Percentiles rank a stretch among this genome's conserved stretches.
These are phyloP conservation scores for Nomada goodeniana DNA, from an alignment of 2,888 invertebrate genomes.

Conservation along the genomic window DNA sequence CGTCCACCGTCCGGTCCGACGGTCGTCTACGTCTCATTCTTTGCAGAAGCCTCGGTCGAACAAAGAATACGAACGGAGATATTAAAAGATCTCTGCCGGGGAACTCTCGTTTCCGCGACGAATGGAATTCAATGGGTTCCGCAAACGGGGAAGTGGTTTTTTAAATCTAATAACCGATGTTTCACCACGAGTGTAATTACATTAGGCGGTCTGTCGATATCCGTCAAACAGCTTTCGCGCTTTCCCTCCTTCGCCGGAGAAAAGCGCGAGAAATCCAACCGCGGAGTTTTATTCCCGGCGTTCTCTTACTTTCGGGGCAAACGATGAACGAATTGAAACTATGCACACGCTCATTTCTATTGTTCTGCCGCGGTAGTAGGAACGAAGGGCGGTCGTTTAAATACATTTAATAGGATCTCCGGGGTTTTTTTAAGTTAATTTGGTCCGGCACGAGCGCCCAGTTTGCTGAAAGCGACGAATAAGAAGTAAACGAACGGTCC, in stretches of 20 bases:
- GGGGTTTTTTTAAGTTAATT: too few relatives aligned
- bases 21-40: conserved; percentile 57
- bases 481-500: too few relatives aligned
- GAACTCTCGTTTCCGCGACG: conserved; percentile 71
- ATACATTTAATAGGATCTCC: too few relatives aligned
- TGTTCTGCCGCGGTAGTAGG: too few relatives aligned
- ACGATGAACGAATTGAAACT: background rate
- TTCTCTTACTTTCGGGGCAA: background rate
- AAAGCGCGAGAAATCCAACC: background rate
- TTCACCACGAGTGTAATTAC: conserved; percentile 66
- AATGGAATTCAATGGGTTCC: conserved; percentile 71
- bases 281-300: background rate
- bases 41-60: conserved; percentile 65
- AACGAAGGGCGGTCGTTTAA: too few relatives aligned
- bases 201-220: conserved; percentile 57
- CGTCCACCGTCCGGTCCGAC: conserved; percentile 23
- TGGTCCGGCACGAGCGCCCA: too few relatives aligned
- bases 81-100: conserved; percentile 75
- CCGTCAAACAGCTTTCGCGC: conserved; percentile 40
- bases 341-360: too few relatives aligned
- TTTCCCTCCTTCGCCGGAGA: background rate
- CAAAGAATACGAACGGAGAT: conserved; percentile 70
- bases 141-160: conserved; percentile 66
- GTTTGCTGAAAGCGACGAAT: too few relatives aligned
- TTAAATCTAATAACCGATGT: conserved; percentile 69